phyloP scores from a whole-genome alignment of 1,140 invertebrate species.

The silkworm (Bombyx mori) region ASM3026992v2 NC_085128.1:10420001-10420500 shows the following conservation, averaged over 20 bases:
- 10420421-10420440: no score
- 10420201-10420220: constrained; percentile 21
- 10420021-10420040: no score
- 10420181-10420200: constrained; percentile 33
- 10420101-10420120: neutral
- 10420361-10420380: no score
- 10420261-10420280: constrained; percentile 39
- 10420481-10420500: no score
- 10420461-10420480: no score
- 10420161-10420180: constrained; percentile 24
- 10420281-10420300: constrained; percentile 30
- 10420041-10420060: no score
- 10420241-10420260: constrained; percentile 51
- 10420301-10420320: constrained; percentile 44
- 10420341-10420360: constrained; percentile 29
- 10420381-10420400: no score
- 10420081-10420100: neutral
- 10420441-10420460: no score
- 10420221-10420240: constrained; percentile 40
- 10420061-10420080: neutral
- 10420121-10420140: neutral
- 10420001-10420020: no score
- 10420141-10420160: neutral
- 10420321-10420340: constrained; percentile 24
- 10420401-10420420: no score